Evolutionary conservation across 2,797 vertebrate species (phyloP).

Genomic region (Eremophila alpestris): DNA sequence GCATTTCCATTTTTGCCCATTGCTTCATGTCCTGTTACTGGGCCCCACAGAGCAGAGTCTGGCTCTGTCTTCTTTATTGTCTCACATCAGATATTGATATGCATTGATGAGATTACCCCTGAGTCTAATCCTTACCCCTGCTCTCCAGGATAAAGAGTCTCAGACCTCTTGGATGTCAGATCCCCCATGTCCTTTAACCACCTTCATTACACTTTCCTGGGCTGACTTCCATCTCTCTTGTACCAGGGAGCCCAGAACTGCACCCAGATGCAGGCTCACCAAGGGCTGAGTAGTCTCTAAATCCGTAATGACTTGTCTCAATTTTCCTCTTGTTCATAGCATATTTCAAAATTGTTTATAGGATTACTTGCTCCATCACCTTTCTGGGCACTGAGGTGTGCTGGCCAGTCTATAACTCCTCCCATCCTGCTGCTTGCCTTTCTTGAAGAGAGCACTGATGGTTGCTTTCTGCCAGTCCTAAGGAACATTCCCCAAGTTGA

Average conservation of each 20-base stretch:
- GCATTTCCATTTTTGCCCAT: neutral
- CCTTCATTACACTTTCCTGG: neutral
- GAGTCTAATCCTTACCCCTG: neutral
- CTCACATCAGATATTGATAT: neutral
- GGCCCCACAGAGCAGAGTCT: neutral
- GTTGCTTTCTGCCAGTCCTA: neutral
- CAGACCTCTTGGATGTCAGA: accelerated
- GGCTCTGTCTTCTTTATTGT: neutral
- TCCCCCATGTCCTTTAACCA: neutral
- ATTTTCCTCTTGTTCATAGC: neutral
- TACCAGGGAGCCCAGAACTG: neutral
- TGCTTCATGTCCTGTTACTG: neutral
- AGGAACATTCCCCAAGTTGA: neutral
- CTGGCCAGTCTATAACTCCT: neutral
- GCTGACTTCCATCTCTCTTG: neutral
- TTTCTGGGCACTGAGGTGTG: neutral
- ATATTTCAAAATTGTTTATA: neutral
- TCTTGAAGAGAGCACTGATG: neutral
- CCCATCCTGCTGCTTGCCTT: neutral
- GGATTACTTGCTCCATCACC: neutral
- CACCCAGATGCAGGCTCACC: neutral
- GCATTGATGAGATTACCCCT: neutral
- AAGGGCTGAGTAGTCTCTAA: neutral
- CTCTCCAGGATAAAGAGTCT: neutral
- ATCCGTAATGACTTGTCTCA: neutral